Conservation (phyloP, 1,140 invertebrate genomes). For the Condylostylus longicornis region DNA sequence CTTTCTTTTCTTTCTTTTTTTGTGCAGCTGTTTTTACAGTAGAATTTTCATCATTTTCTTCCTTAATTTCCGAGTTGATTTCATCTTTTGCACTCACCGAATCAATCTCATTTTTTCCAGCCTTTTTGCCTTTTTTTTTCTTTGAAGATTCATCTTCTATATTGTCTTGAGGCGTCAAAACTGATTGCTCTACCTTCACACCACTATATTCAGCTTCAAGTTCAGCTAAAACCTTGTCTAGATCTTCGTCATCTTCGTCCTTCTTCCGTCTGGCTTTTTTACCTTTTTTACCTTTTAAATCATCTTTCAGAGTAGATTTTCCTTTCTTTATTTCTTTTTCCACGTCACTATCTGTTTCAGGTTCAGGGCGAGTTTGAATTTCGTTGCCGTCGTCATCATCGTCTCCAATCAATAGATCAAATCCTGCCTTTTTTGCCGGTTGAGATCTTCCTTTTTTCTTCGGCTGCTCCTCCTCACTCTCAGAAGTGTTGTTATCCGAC, state of each 20-base stretch:
- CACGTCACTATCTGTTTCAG: slow-evolving; percentile 33
- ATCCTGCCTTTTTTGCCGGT: slow-evolving; percentile 39
- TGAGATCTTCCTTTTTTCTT: slow-evolving; percentile 32
- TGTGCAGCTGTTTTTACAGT: slow-evolving; percentile 69
- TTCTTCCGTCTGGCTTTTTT: slow-evolving; percentile 59
- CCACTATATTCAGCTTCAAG: slow-evolving; percentile 62
- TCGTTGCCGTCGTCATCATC: slow-evolving; percentile 34
- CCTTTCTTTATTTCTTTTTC: slow-evolving; percentile 35
- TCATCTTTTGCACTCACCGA: slow-evolving; percentile 36
- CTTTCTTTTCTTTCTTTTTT: slow-evolving; percentile 77
- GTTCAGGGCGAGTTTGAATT: slow-evolving; percentile 15
- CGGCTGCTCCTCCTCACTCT: slow-evolving; percentile 25
- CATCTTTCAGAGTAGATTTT: no score
- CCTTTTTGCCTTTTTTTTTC: slow-evolving; percentile 10
- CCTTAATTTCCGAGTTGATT: no score
- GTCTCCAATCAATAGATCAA: slow-evolving; percentile 44
- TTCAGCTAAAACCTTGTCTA: slow-evolving; percentile 70
- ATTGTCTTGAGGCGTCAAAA: slow-evolving; percentile 26
- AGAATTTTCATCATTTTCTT: slow-evolving; percentile 39
- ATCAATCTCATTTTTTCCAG: slow-evolving; percentile 20
- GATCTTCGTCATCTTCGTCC: slow-evolving; percentile 63
- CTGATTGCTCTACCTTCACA: slow-evolving; percentile 27
- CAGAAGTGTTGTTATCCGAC: slow-evolving; percentile 26
- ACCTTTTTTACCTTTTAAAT: slow-evolving; percentile 42
- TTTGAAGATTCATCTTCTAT: slow-evolving; percentile 35